Evolutionary conservation across 2,797 vertebrate species (phyloP), one percentile per base, ranked within the genome.

Genomic region (Erithacus rubecula): DNA sequence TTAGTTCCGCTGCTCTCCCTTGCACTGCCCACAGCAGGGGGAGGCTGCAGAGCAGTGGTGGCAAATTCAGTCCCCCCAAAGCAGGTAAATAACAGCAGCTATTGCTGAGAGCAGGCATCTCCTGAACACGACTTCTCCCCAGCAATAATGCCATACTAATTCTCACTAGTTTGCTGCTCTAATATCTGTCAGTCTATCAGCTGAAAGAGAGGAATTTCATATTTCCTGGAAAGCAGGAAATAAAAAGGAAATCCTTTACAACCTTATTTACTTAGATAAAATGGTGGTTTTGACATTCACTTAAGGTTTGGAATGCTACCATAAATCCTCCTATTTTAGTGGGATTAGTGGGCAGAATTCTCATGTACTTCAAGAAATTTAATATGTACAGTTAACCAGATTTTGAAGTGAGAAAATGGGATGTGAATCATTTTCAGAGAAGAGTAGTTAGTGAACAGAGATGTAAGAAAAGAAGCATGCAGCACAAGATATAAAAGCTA

Each of bases 351-450:
- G 30, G 12, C 23, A 87, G 64, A 89, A 11, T 68, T 44, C 5
- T 84, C 29, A 34, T 36, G 13, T 49, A 87, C 51, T 78, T 90
- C 46, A 71, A 92, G 56, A 85, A 89, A 87, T 78, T 23, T 87
- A 67, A 64, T 80, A 52, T 26, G 39, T 75, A 36, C 58, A 87
- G n/a, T 68, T 92, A 49, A 80, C 36, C 32, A 23, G 14, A 43
- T 87, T 94, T 93, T 65, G 77, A 87, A 85, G 53, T 64, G 52
- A 84, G 37, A 70, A 95, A 87, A 74, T 0, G 1, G n/a, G 34
- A 87, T 74, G 30, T 36, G 71, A 92, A 55, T 64, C 7, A 87
- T 87, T 89, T 93, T 70, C 87, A 87, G 49, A 72, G 51, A 87
- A 83, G n/a, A 83, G 6, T 85, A 9, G 20, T 58, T 59, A 75